Evolutionary conservation across 1,140 invertebrate genomes (phyloP), one percentile per base, ranked within the genome.

Genomic region (Plectrocnemia conspersa): DNA sequence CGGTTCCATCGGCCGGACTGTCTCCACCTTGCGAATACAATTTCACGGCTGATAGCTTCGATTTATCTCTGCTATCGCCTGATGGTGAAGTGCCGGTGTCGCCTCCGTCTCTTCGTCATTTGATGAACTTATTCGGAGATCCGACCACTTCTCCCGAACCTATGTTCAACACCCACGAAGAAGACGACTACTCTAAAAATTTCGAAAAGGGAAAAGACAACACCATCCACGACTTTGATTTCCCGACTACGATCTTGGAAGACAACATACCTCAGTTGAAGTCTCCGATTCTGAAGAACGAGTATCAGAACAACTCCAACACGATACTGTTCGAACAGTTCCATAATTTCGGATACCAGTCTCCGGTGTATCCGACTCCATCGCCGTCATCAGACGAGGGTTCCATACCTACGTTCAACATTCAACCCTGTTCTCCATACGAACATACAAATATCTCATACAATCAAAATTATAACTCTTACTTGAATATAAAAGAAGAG

Each of bases 21-120:
- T 85, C 83, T 66, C 79, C 82, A 50, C 82, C 85, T 29, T 82
- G 79, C 64, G 79, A 82, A 64, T 82, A 74, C 58, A 74, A 76
- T 36, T 83, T 83, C 64, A 80, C 82, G 57, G 76, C 77, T n/a
- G 80, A 83, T 52, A 77, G 72, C 55, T 88, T 87, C 65, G 85
- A 88, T 68, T 66, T 88, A 63, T 89, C 88, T 24, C 77, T 89
- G 21, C 74, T 89, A 57, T 82, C 86, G 56, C 77, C 78, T 63
- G 77, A 77, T 57, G 68, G 73, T 60, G 73, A 80, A 58, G 74
- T 77, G 24, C 76, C 79, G 56, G 64, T 79, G 57, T 76, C 80
- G 58, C 69, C 83, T 63, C 69, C 79, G 64, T 68, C 78, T 66
- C 54, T 81, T 64, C 75, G 79, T 63, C 73, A 80, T 68, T 65